Conservation (phyloP, 2,797 vertebrate genomes). For the Phataginus tricuspis region DNA sequence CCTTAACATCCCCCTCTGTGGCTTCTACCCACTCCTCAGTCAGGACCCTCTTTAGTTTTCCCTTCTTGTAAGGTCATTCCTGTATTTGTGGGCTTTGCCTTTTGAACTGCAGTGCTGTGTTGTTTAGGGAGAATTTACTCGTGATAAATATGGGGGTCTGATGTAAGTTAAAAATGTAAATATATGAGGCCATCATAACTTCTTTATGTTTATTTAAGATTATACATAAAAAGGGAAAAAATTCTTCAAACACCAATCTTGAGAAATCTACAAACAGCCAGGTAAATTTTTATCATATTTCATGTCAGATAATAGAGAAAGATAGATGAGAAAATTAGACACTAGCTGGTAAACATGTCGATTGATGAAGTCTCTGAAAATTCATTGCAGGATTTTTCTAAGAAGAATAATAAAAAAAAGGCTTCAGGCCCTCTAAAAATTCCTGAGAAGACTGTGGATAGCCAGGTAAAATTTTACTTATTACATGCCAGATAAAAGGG, state of each 20-base stretch:
- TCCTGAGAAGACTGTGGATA: conserved; percentile 84
- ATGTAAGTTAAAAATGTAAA: background rate
- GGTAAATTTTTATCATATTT: conserved; percentile 35
- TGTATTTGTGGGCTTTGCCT: background rate
- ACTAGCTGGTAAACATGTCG: background rate
- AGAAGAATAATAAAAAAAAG: conserved; percentile 74
- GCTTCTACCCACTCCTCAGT: background rate
- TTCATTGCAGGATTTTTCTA: conserved; percentile 55
- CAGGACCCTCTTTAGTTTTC: background rate
- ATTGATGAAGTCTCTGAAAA: background rate
- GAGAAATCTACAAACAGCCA: background rate
- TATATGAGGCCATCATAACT: background rate
- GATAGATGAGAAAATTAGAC: background rate
- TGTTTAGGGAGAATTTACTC: background rate
- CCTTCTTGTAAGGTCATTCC: background rate
- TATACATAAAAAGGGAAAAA: conserved; percentile 22
- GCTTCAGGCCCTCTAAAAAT: conserved; percentile 33
- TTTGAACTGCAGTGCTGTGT: conserved; percentile 3
- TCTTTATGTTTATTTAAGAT: conserved; percentile 59
- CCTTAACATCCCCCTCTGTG: background rate
- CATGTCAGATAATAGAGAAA: background rate
- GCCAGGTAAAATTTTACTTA: conserved; percentile 31
- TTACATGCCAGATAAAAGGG: too few relatives aligned
- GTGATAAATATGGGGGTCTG: background rate
- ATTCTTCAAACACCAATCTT: background rate